Evolutionary conservation across 2,113 vertebrate genomes (phyloP), one percentile per base, ranked within the genome.

Genomic region (Pongo pygmaeus): DNA sequence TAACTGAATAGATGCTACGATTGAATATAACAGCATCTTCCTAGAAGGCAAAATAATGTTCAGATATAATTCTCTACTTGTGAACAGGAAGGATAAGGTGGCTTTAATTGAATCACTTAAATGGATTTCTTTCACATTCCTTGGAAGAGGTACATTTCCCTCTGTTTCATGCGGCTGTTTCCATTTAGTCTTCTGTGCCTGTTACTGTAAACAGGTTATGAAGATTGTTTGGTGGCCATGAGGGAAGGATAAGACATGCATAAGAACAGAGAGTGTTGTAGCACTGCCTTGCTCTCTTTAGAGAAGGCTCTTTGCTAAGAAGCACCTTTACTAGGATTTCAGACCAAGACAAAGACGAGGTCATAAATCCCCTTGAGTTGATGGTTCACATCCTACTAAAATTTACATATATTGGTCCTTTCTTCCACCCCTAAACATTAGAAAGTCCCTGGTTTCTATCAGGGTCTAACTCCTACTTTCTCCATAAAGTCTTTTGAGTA

Each of bases 71-170:
- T 84, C 81, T 90, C 9, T 74, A n/a, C n/a, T 52, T 77, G 32
- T 94, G 38, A 91, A 72, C 22, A 80, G 70, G 38, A 91, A 91
- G 77, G 46, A 88, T 55, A 25, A 84, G 30, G 23, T 55, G 57
- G 52, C 18, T 95, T 91, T 93, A 84, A 75, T 38, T 30, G 84
- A 88, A 92, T 89, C 72, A 30, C 59, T 72, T 92, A 79, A 87
- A 52, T 72, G n/a, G 72, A 80, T 93, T 95, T 89, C 43, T 79
- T 85, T 74, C 40, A 38, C 18, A 38, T n/a, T 6, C 10, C 43
- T 89, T 55, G 52, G 35, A 52, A 64, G 88, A 69, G 52, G 70
- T 30, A 40, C 48, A 80, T 84, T 84, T 91, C 48, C 55, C 40
- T 88, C 70, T 46, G 61, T n/a, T 94, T 88, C 61, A 79, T 40